A percentile compares a stretch with the other conserved stretches of the same genome.
Conservation (phyloP, 2,113 vertebrate species). For the Platycercus adscitus region DNA sequence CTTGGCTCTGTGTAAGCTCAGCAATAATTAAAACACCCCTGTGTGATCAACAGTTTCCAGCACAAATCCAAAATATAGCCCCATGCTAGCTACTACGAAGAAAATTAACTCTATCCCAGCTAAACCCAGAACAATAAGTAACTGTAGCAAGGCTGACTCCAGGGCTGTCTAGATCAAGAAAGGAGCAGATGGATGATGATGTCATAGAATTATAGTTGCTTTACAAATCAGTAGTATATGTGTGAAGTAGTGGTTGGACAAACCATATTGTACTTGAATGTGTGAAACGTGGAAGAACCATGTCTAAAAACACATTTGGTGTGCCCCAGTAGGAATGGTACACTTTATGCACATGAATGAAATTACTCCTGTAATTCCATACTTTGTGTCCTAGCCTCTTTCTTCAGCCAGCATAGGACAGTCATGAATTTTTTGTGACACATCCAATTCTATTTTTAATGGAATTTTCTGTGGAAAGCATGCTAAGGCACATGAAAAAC, state of each 20-base stretch:
- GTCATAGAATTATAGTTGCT: neutral
- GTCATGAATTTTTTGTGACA: neutral
- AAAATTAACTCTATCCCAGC: neutral
- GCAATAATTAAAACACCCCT: too few relatives aligned
- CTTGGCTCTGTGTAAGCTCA: too few relatives aligned
- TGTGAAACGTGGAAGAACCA: neutral
- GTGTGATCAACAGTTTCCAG: too few relatives aligned
- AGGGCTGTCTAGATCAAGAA: neutral
- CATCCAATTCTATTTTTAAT: neutral
- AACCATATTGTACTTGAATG: neutral
- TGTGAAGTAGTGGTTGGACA: neutral
- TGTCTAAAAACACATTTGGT: neutral
- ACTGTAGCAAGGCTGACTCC: neutral
- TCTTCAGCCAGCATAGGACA: neutral
- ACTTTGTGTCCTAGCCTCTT: neutral
- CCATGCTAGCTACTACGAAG: neutral
- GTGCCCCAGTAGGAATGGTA: neutral
- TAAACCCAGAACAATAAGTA: neutral
- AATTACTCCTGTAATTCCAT: neutral
- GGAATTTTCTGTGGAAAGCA: neutral
- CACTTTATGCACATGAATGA: neutral
- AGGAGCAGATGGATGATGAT: neutral
- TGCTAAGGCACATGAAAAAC: neutral
- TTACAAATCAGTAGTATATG: neutral
- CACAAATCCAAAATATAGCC: too few relatives aligned